Conservation (phyloP, 2,797 vertebrate genomes). For the Lycodopsis pacificus region DNA sequence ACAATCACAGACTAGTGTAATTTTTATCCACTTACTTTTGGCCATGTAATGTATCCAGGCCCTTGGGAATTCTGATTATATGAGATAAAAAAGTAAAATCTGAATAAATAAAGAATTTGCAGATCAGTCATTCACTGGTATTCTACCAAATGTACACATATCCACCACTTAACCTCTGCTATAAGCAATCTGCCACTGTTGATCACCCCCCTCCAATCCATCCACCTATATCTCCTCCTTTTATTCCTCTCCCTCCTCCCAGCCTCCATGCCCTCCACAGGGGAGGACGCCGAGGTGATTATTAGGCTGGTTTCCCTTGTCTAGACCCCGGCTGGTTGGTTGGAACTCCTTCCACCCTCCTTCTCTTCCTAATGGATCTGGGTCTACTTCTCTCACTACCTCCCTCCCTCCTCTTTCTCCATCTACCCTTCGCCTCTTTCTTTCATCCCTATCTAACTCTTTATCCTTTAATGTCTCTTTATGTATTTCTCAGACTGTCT, state of each 20-base stretch:
- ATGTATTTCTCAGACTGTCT: slow-evolving; percentile 51
- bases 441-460: slow-evolving; percentile 24
- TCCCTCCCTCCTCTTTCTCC: slow-evolving; percentile 8
- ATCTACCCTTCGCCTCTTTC: slow-evolving; percentile 10
- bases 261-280: slow-evolving; percentile 13
- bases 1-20: not conserved
- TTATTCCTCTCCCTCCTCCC: slow-evolving; percentile 23
- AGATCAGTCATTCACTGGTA: not conserved
- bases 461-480: slow-evolving; percentile 37
- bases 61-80: not conserved
- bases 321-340: slow-evolving; percentile 36
- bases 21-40: not conserved
- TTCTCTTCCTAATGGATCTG: slow-evolving; percentile 83
- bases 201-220: slow-evolving; percentile 35
- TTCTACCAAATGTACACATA: not conserved
- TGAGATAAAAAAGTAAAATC: not conserved
- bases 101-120: not conserved
- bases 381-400: slow-evolving; percentile 54
- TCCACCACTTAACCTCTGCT: slow-evolving; percentile 24
- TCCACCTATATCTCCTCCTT: slow-evolving; percentile 32
- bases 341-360: slow-evolving; percentile 48
- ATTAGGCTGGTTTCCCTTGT: slow-evolving; percentile 54
- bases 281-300: slow-evolving; percentile 61
- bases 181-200: slow-evolving; percentile 23
- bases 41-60: not conserved